These are phyloP conservation scores for Coracopsis vasa DNA, from an alignment of 2,113 vertebrate species.

Conservation along the genomic window DNA sequence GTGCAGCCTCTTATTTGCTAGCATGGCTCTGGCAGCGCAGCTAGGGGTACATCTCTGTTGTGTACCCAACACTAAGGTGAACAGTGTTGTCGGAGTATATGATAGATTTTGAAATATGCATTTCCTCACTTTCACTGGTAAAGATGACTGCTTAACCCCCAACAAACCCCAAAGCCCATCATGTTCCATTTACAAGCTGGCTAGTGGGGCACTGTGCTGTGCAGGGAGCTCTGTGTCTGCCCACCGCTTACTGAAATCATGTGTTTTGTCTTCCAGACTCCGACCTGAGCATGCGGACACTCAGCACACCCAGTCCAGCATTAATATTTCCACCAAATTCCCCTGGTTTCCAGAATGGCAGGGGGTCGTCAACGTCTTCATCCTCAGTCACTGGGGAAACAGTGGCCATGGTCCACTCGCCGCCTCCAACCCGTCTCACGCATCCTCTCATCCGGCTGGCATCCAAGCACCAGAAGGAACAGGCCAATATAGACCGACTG, in stretches of 20 bases:
- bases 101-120: background rate
- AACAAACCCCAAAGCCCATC: fast-evolving
- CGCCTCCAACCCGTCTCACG: conserved; percentile 81
- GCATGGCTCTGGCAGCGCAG: background rate
- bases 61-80: background rate
- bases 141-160: background rate
- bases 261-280: conserved; percentile 81
- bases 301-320: conserved; percentile 94
- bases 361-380: conserved; percentile 86
- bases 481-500: conserved; percentile 84
- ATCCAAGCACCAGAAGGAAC: conserved; percentile 80
- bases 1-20: background rate
- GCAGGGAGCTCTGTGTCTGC: background rate
- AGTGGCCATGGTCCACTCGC: conserved; percentile 90
- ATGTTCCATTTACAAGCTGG: background rate
- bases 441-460: conserved; percentile 83
- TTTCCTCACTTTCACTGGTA: background rate
- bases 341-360: conserved; percentile 87
- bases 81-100: background rate
- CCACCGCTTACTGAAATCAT: background rate
- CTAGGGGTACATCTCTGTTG: background rate
- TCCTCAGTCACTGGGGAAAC: conserved; percentile 90
- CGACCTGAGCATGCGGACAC: conserved; percentile 91
- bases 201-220: background rate
- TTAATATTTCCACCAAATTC: conserved; percentile 87